Conservation (phyloP, 2,797 vertebrate species). For the Anabacerthia variegaticeps region DNA sequence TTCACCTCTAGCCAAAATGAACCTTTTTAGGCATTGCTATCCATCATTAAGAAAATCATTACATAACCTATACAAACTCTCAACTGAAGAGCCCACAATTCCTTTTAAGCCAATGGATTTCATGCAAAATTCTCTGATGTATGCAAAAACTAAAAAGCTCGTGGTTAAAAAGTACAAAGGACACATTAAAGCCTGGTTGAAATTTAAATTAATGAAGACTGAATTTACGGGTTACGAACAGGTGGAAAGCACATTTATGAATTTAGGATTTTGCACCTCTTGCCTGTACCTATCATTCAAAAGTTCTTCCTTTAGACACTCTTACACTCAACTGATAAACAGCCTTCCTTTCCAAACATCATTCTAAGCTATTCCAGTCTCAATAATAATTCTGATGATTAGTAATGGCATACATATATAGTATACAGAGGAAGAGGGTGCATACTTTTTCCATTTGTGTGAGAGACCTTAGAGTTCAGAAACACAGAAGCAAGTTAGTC, state of each 20-base stretch:
- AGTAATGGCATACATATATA: accelerated
- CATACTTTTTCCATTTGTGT: not conserved
- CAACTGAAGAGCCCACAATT: not conserved
- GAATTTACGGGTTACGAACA: not conserved
- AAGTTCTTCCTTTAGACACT: not conserved
- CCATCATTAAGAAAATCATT: not conserved
- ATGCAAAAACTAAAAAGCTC: not conserved
- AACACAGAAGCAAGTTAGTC: not conserved
- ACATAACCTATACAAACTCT: not conserved
- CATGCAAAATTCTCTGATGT: not conserved
- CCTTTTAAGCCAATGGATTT: not conserved
- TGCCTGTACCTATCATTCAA: not conserved
- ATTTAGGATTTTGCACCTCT: not conserved
- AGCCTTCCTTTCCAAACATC: not conserved
- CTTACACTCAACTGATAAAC: not conserved
- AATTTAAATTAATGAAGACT: not conserved
- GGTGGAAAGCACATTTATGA: not conserved
- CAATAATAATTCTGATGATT: not conserved
- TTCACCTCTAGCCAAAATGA: not conserved
- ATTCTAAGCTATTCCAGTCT: not conserved
- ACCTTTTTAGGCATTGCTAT: not conserved
- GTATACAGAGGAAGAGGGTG: not conserved
- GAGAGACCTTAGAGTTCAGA: not conserved
- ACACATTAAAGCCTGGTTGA: not conserved
- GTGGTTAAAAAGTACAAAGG: not conserved